Evolutionary conservation across 2,797 vertebrate genomes (phyloP).

Genomic region (Gymnoscopelus microlampas): DNA sequence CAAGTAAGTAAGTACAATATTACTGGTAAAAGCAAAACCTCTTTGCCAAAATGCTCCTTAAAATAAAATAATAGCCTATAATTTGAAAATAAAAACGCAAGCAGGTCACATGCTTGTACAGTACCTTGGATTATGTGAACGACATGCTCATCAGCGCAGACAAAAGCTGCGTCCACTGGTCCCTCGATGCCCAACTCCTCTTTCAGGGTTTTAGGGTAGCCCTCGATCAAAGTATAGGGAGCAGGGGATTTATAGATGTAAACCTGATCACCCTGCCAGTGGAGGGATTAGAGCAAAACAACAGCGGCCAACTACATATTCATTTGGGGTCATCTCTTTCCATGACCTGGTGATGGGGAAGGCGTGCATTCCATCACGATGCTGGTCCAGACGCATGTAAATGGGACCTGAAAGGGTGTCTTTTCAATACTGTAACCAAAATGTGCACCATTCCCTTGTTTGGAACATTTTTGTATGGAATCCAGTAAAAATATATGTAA

Average conservation of each 20-base stretch:
- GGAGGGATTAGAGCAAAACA: conserved; percentile 8
- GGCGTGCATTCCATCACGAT: conserved; percentile 81
- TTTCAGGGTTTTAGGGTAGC: conserved; percentile 85
- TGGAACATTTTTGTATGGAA: too few species aligned
- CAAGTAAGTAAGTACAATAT: too few species aligned
- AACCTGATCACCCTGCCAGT: conserved; percentile 81
- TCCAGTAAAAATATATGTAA: too few species aligned
- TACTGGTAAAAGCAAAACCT: too few species aligned
- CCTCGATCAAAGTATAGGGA: conserved; percentile 79
- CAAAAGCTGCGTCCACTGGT: conserved; percentile 83
- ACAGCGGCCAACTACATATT: too few species aligned
- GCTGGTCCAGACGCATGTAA: conserved; percentile 84
- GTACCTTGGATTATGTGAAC: conserved; percentile 85
- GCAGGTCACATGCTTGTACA: too few species aligned
- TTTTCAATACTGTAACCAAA: too few species aligned
- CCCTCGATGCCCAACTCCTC: conserved; percentile 84
- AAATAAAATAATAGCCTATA: too few species aligned
- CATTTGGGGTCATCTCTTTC: conserved; percentile 71
- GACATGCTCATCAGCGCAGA: conserved; percentile 73
- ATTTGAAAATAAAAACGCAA: too few species aligned
- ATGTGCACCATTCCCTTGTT: too few species aligned
- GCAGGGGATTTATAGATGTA: conserved; percentile 83
- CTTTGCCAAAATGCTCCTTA: too few species aligned
- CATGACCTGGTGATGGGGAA: conserved; percentile 83
- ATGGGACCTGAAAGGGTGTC: conserved; percentile 55